A percentile compares a stretch with the other conserved stretches of the same genome.
These are phyloP conservation scores for Drosophila busckii DNA, from an alignment of 1,140 invertebrate genomes.

Conservation along the genomic window DNA sequence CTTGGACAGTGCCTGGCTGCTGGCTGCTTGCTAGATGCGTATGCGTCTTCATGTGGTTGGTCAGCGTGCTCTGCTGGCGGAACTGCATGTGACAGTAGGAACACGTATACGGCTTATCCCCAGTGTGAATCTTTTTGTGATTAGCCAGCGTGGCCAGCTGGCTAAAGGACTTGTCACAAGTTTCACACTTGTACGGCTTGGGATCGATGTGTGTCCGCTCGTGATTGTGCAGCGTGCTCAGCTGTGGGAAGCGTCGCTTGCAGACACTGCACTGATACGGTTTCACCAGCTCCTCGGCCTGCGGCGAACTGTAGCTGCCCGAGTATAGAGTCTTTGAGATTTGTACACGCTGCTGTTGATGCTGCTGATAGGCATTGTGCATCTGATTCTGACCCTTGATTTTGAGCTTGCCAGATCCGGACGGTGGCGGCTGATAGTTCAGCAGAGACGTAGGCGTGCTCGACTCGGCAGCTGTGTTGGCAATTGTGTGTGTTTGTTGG, in stretches of 20 bases:
- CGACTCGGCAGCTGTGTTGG: conserved; percentile 52
- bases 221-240: conserved; percentile 77
- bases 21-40: conserved; percentile 57
- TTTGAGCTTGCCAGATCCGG: conserved; percentile 53
- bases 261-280: conserved; percentile 78
- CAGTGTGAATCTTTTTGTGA: conserved; percentile 78
- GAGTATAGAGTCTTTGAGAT: conserved; percentile 77
- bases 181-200: conserved; percentile 78
- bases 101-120: conserved; percentile 78
- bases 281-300: conserved; percentile 76
- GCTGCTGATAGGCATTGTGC: conserved; percentile 67
- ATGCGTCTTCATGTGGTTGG: conserved; percentile 78
- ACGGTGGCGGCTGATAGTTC: conserved; percentile 64
- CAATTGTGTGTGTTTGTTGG: not conserved
- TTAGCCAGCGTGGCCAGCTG: conserved; percentile 73
- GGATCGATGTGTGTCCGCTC: conserved; percentile 78
- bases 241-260: conserved; percentile 74
- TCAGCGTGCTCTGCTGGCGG: conserved; percentile 75
- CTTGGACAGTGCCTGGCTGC: conserved; percentile 36
- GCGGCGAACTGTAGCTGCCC: conserved; percentile 72
- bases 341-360: conserved; percentile 63
- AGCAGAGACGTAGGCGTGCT: conserved; percentile 68
- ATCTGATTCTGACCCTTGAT: conserved; percentile 59
- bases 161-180: conserved; percentile 76
- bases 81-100: conserved; percentile 76